Conservation (phyloP, 2,113 vertebrate species). For the Odocoileus virginianus region DNA sequence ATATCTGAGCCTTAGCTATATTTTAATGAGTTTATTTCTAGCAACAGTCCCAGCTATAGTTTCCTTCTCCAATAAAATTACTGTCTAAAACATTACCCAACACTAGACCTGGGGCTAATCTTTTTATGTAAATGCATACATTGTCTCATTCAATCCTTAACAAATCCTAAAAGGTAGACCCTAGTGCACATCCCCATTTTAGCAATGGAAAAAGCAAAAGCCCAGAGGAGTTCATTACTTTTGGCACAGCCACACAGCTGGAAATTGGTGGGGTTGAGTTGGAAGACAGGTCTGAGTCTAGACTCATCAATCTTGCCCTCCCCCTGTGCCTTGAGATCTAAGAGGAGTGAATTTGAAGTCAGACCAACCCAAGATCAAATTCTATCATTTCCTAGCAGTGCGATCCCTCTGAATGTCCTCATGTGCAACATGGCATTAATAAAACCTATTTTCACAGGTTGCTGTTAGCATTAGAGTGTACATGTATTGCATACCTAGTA, state of each 20-base stretch:
- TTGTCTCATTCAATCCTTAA: neutral
- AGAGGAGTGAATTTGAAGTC: neutral
- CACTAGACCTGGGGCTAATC: neutral
- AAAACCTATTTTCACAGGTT: neutral
- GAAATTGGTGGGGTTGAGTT: neutral
- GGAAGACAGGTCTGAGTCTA: neutral
- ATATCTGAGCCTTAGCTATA: neutral
- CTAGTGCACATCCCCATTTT: neutral
- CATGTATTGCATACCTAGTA: neutral
- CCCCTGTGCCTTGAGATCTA: neutral
- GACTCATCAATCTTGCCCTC: neutral
- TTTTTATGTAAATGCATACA: neutral
- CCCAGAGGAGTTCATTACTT: neutral
- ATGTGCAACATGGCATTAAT: neutral
- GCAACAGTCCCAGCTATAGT: neutral
- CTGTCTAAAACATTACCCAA: neutral
- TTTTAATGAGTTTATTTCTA: neutral
- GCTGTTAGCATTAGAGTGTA: neutral
- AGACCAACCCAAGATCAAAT: neutral
- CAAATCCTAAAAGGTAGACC: neutral
- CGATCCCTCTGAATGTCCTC: neutral
- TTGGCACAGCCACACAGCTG: neutral
- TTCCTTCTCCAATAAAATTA: neutral
- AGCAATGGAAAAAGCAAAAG: neutral
- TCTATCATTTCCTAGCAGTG: neutral